Conservation (phyloP, 2,888 invertebrate genomes). For the Protonemura montana region DNA sequence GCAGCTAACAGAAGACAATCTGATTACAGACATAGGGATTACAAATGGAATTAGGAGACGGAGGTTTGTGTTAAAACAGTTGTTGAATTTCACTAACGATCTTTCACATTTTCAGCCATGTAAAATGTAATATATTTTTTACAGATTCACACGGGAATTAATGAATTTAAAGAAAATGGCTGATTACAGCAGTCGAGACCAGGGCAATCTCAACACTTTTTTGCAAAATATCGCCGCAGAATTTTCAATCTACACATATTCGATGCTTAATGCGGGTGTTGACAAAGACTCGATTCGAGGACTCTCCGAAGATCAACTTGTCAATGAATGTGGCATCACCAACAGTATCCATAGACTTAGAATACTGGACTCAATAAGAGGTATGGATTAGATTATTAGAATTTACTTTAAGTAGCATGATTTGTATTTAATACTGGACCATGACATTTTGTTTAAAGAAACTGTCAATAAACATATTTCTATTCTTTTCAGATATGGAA, state of each 20-base stretch:
- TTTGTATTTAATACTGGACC: no score
- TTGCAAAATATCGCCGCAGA: conserved; percentile 85
- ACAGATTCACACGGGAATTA: conserved; percentile 88
- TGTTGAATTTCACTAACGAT: no score
- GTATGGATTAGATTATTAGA: conserved; percentile 61
- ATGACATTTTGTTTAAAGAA: no score
- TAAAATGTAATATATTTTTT: conserved; percentile 22
- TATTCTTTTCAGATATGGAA: conserved; percentile 63
- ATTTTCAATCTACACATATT: conserved; percentile 95
- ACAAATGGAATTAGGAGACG: conserved; percentile 92
- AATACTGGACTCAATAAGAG: conserved; percentile 87
- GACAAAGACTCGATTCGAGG: conserved; percentile 86
- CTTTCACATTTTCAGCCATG: background rate
- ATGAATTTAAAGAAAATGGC: conserved; percentile 94
- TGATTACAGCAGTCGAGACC: conserved; percentile 93
- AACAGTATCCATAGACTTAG: conserved; percentile 95
- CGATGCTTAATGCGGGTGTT: conserved; percentile 94
- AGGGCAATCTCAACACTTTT: conserved; percentile 87
- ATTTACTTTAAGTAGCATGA: no score
- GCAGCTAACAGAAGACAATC: conserved; percentile 89
- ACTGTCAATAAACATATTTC: background rate
- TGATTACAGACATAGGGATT: conserved; percentile 91
- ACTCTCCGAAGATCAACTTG: conserved; percentile 89
- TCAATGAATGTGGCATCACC: conserved; percentile 86
- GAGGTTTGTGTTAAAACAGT: conserved; percentile 63